Conservation (phyloP, 2,797 vertebrate species). For the Poeciliopsis infans region DNA sequence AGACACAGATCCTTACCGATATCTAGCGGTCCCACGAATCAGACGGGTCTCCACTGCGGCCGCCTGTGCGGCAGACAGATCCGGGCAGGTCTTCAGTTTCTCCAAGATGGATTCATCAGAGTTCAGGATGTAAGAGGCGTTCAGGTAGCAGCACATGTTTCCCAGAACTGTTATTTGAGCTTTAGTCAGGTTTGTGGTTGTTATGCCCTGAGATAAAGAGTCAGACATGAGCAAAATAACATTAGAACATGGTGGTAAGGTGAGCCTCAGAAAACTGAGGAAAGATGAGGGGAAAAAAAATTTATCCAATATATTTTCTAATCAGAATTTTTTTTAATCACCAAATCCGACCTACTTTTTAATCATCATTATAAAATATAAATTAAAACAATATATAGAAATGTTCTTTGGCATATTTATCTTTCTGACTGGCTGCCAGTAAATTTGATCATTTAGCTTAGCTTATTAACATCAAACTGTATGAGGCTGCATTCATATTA, state of each 20-base stretch:
- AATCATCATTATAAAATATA: too few species aligned
- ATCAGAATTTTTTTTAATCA: too few species aligned
- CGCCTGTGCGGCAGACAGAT: constrained; percentile 44
- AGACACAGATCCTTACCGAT: constrained; percentile 61
- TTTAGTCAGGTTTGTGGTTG: constrained; percentile 56
- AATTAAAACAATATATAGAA: too few species aligned
- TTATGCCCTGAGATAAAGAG: constrained; percentile 63
- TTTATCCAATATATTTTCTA: neutral
- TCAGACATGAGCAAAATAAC: neutral
- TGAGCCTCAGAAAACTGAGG: too few species aligned
- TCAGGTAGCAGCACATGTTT: constrained; percentile 77
- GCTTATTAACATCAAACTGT: too few species aligned
- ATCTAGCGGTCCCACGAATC: constrained; percentile 52
- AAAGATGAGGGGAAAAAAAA: neutral
- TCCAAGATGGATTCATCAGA: constrained; percentile 76
- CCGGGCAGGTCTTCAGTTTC: constrained; percentile 67
- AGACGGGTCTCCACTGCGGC: constrained; percentile 57
- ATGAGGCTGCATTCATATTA: too few species aligned
- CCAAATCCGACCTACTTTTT: too few species aligned
- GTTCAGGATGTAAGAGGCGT: constrained; percentile 63
- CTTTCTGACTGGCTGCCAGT: too few species aligned
- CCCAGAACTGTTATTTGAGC: constrained; percentile 71
- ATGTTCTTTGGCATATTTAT: too few species aligned
- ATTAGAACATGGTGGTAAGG: neutral
- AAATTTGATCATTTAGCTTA: too few species aligned